phyloP scores from a whole-genome alignment of 2,113 vertebrate species.

The Lutjanus erythropterus region DNA sequence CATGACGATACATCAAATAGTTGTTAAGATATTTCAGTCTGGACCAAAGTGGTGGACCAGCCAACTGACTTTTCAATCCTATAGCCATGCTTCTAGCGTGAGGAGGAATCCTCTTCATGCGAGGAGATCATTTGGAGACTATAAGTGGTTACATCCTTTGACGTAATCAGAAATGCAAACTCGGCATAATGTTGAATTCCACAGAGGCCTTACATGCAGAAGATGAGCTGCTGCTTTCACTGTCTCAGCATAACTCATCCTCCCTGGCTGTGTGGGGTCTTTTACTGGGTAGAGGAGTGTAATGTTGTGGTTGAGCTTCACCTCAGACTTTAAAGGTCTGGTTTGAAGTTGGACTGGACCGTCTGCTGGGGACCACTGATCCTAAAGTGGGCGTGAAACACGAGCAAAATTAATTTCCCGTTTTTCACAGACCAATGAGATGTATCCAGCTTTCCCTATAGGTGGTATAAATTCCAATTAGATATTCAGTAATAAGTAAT shows the following conservation, averaged over 20 bases:
- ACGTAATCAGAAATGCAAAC: slow-evolving; percentile 17
- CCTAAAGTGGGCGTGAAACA: not conserved
- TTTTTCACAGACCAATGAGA: slow-evolving; percentile 3
- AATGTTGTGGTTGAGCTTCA: not conserved
- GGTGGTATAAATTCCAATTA: slow-evolving; percentile 5
- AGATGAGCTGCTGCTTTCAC: slow-evolving; percentile 13
- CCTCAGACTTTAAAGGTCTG: not conserved
- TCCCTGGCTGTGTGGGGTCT: slow-evolving; percentile 3
- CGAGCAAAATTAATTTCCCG: not conserved
- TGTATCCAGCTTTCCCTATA: slow-evolving; percentile 5
- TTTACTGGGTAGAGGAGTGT: not conserved
- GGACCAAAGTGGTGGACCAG: not conserved
- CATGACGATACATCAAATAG: not conserved
- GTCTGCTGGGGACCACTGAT: slow-evolving; percentile 9
- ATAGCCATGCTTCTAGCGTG: not conserved
- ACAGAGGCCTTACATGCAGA: not conserved
- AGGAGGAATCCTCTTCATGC: not conserved
- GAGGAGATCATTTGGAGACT: slow-evolving; percentile 1
- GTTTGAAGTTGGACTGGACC: slow-evolving; percentile 6
- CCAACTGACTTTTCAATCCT: not conserved
- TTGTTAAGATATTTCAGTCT: not conserved
- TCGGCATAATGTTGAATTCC: slow-evolving; percentile 21
- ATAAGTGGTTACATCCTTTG: not conserved
- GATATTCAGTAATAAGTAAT: slow-evolving; percentile 15
- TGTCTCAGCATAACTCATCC: slow-evolving; percentile 27